A percentile compares a stretch with the other conserved stretches of the same genome.
Evolutionary conservation across 2,888 invertebrate genomes (phyloP).

Genomic region (Lydus trimaculatus): DNA sequence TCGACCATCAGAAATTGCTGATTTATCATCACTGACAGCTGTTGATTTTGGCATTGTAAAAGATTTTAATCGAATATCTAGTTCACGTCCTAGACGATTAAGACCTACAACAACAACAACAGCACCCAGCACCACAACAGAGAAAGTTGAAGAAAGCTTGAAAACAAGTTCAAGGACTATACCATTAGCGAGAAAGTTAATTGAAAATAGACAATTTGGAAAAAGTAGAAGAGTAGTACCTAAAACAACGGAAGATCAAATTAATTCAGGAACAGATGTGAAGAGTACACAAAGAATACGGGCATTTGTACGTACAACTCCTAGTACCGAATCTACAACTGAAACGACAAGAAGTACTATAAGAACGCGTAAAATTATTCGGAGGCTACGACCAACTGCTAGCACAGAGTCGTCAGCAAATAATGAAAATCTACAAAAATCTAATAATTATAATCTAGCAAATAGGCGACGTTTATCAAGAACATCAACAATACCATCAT

Average conservation of each 20-base stretch:
- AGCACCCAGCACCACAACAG: slow-evolving; percentile 29
- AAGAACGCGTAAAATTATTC: slow-evolving; percentile 42
- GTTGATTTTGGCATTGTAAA: slow-evolving; percentile 56
- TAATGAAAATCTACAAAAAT: slow-evolving; percentile 26
- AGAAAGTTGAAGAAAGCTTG: slow-evolving; percentile 32
- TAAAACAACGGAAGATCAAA: slow-evolving; percentile 32
- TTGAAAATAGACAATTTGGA: slow-evolving; percentile 29
- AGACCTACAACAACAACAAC: slow-evolving; percentile 33
- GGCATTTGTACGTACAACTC: slow-evolving; percentile 29
- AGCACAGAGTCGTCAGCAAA: slow-evolving; percentile 15
- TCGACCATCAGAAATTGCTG: slow-evolving; percentile 60
- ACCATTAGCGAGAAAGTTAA: slow-evolving; percentile 36
- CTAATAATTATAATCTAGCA: not conserved
- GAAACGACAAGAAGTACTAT: slow-evolving; percentile 22
- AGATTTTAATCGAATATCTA: slow-evolving; percentile 31
- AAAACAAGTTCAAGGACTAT: slow-evolving; percentile 38
- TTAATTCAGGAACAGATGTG: slow-evolving; percentile 36
- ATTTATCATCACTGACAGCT: slow-evolving; percentile 65
- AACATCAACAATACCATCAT: slow-evolving; percentile 10
- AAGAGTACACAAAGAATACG: slow-evolving; percentile 31
- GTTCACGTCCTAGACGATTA: slow-evolving; percentile 34
- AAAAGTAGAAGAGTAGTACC: slow-evolving; percentile 30
- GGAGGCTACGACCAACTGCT: slow-evolving; percentile 42
- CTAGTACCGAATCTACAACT: slow-evolving; percentile 18
- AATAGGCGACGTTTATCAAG: slow-evolving; percentile 7